Base-by-base conservation (phyloP, 2,888 invertebrate species). In the Clostera curtula region DNA sequence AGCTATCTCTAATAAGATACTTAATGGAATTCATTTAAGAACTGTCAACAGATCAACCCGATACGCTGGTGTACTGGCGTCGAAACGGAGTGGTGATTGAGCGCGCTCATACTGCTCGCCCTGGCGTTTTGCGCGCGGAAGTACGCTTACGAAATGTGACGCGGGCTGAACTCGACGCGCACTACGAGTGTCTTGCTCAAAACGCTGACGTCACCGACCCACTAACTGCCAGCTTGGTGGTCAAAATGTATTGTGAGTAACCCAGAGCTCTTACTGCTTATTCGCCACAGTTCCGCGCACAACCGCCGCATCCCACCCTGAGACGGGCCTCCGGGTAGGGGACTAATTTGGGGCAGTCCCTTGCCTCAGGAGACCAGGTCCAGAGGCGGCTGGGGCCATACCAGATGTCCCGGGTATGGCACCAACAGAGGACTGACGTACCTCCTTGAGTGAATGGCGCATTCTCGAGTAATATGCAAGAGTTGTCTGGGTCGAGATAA, bases 181-280 rank as follows among this genome's bases (percentile, higher is more conserved):
- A 61, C 22, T 79, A 71, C 32, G 71, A 72, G 25, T 80, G 79
- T 28, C 29, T 70, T 0, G 68, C 67, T 1, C 67, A 70, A 14
- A 77, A 75, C 30, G 60, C 75, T 9, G 79, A 80, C 25, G 70
- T 77, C 27, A 65, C 75, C 0, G 68, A 67, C 1, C 74, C 77
- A 0, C 37, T 70, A 3, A 43, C 41, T 2, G 55, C 63, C 0
- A 60, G 64, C 20, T 56, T 77, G 0, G 50, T 65, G 1, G 37
- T 80, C 13, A 69, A 64, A 33, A 75, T 80, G 75, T 65, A 62
- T 27, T 24, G 79, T 80, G 27, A 72, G 79, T 75, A 27, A 23
- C 8, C 4, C 10, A 5, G 22, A 8, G 19, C 17, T 10, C 22
- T 12, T 19, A 9, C 10, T 3, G 1, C 2, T 19, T 13, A 9